Conservation (phyloP, 1,140 invertebrate genomes). For the Musca domestica region DNA sequence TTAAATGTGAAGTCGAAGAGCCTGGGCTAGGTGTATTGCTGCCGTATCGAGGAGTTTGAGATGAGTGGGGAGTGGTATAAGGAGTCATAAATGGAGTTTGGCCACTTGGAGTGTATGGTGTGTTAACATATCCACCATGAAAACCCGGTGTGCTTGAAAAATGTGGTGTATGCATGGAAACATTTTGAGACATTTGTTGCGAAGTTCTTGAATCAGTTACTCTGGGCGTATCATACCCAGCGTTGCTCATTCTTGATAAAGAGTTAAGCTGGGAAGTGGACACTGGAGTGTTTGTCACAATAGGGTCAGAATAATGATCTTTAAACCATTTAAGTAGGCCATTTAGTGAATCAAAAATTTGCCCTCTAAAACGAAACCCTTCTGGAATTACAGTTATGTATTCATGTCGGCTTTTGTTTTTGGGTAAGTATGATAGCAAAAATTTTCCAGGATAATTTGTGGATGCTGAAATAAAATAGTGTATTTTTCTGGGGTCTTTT, state of each 20-base stretch:
- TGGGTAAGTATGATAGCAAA: conserved; percentile 88
- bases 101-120: conserved; percentile 83
- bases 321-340: conserved; percentile 95
- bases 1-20: conserved; percentile 30
- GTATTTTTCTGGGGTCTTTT: conserved; percentile 83
- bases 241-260: conserved; percentile 38
- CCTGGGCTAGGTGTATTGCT: conserved; percentile 61
- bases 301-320: conserved; percentile 90
- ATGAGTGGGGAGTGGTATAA: conserved; percentile 67
- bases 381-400: conserved; percentile 89
- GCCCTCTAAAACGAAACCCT: conserved; percentile 86
- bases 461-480: conserved; percentile 83
- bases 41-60: conserved; percentile 63
- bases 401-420: conserved; percentile 82
- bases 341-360: conserved; percentile 82
- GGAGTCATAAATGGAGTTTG: conserved; percentile 90
- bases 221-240: conserved; percentile 68
- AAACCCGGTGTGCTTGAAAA: conserved; percentile 65
- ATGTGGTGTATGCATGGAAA: conserved; percentile 72
- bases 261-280: conserved; percentile 62
- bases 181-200: conserved; percentile 66
- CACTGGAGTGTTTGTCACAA: conserved; percentile 73
- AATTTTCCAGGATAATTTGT: conserved; percentile 95
- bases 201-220: conserved; percentile 63
- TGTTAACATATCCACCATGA: conserved; percentile 59